Evolutionary conservation across 2,113 vertebrate species (phyloP).

Genomic region (Peromyscus polionotus): DNA sequence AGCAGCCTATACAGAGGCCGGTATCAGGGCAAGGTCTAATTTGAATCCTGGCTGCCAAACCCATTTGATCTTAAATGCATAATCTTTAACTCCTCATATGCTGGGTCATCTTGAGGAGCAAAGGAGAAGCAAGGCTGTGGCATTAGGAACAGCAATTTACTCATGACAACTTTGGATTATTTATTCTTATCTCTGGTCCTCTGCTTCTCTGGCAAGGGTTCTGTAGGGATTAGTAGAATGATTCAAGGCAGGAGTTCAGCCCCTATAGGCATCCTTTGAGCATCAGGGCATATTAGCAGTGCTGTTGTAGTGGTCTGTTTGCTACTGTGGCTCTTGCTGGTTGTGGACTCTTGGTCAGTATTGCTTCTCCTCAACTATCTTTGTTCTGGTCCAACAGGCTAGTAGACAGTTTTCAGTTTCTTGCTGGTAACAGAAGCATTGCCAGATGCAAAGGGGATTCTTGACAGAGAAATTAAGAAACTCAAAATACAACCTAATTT

Average conservation of each 20-base stretch:
- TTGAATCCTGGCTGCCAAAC: constrained; percentile 27
- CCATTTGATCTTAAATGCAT: constrained; percentile 41
- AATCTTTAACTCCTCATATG: not conserved
- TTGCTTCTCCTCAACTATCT: not conserved
- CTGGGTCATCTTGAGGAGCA: not conserved
- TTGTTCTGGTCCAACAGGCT: not conserved
- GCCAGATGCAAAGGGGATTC: not conserved
- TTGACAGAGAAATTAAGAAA: not conserved
- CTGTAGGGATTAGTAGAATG: not conserved
- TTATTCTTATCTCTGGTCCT: not conserved
- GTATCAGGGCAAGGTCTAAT: constrained; percentile 27
- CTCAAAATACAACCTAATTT: not conserved
- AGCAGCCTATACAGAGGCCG: not conserved
- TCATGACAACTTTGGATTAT: not conserved
- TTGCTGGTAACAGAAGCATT: not conserved
- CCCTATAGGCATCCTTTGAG: not conserved
- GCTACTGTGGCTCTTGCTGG: not conserved
- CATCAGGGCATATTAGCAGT: fast-evolving
- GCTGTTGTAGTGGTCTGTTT: fast-evolving
- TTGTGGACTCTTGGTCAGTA: not conserved
- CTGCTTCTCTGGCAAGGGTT: not conserved
- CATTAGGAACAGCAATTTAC: not conserved
- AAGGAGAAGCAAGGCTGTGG: not conserved
- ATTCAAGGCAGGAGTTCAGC: not conserved
- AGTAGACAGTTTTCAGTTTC: not conserved